phyloP scores from a whole-genome alignment of 2,888 invertebrate species.

The Caenorhabditis sulstoni region DNA sequence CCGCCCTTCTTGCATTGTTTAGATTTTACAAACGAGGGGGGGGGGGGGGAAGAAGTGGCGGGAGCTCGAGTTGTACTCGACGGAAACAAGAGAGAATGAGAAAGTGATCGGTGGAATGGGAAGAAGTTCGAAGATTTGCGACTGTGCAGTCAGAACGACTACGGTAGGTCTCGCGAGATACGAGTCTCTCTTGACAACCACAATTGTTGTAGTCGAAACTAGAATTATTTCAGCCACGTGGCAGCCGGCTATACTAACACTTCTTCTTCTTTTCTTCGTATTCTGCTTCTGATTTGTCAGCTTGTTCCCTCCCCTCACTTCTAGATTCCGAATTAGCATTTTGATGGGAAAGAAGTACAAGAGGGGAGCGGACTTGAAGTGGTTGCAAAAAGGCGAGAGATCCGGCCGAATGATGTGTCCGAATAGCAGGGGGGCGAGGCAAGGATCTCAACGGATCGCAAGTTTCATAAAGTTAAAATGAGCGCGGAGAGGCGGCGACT shows the following conservation, averaged over 20 bases:
- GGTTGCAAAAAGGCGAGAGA: conserved; percentile 20
- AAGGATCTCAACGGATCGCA: conserved; percentile 40
- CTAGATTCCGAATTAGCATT: conserved; percentile 44
- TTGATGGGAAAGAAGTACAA: conserved; percentile 51
- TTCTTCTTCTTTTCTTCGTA: neutral
- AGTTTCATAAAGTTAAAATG: conserved; percentile 62
- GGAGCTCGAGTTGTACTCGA: conserved; percentile 31
- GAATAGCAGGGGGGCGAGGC: conserved; percentile 3
- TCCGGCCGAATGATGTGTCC: conserved; percentile 22
- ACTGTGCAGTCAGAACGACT: neutral
- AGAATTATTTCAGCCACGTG: neutral
- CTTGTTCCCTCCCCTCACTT: neutral
- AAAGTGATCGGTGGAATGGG: conserved; percentile 7
- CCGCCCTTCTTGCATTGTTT: conserved; percentile 22
- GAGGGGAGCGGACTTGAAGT: conserved; percentile 33
- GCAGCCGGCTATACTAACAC: neutral
- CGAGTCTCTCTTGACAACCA: neutral
- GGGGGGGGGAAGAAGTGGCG: neutral
- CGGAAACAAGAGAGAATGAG: conserved; percentile 12
- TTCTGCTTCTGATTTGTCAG: too few relatives aligned
- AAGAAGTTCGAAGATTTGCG: neutral
- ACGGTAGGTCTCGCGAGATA: conserved; percentile 9
- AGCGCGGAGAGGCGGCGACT: conserved; percentile 25
- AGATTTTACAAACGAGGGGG: conserved; percentile 34
- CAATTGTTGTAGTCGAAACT: neutral